Percentiles rank a stretch among this genome's conserved stretches.
These are phyloP conservation scores for Liposcelis brunnea DNA, from an alignment of 2,888 invertebrate species.

Conservation along the genomic window DNA sequence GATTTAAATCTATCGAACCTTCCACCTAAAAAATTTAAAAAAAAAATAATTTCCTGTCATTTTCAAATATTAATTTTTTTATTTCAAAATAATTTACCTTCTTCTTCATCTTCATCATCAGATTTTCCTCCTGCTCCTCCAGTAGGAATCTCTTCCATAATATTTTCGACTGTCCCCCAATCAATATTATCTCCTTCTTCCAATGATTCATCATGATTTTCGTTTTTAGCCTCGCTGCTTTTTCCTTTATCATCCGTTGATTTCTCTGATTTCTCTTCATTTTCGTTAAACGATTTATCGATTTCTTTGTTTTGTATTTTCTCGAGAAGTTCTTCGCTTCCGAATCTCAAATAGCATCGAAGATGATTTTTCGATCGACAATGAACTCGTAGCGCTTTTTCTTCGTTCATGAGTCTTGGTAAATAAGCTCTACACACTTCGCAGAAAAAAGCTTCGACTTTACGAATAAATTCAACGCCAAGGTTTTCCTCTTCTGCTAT, in stretches of 20 bases:
- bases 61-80: too few relatives aligned
- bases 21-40: slow-evolving; percentile 5
- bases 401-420: slow-evolving; percentile 38
- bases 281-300: not conserved
- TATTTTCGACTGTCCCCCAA: not conserved
- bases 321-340: slow-evolving; percentile 35
- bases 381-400: slow-evolving; percentile 43
- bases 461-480: slow-evolving; percentile 55
- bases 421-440: slow-evolving; percentile 62
- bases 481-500: slow-evolving; percentile 28
- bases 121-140: not conserved
- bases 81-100: not conserved
- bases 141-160: not conserved
- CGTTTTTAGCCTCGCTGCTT: not conserved
- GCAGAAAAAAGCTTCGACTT: slow-evolving; percentile 62
- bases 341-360: slow-evolving; percentile 56
- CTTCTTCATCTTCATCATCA: not conserved
- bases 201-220: not conserved
- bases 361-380: slow-evolving; percentile 60
- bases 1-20: slow-evolving; percentile 4
- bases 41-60: not conserved
- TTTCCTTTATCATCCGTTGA: not conserved
- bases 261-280: too few relatives aligned
- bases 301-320: not conserved
- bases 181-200: not conserved